phyloP scores from a whole-genome alignment of 1,140 invertebrate species.

The Drosophila repleta region DNA sequence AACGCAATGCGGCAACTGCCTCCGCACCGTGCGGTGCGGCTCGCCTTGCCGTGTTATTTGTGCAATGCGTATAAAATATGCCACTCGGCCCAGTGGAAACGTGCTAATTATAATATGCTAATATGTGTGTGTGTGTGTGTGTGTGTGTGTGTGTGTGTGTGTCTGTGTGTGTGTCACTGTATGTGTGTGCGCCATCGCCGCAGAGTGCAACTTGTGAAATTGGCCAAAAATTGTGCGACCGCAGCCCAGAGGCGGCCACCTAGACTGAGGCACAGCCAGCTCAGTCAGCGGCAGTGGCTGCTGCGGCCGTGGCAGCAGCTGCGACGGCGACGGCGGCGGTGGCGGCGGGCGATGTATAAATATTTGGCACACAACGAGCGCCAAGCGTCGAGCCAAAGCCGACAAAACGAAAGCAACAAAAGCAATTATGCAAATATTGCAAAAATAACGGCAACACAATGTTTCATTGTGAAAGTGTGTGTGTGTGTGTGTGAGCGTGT shows the following conservation, averaged over 20 bases:
- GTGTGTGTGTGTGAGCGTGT: constrained; percentile 11
- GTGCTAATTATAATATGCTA: constrained; percentile 67
- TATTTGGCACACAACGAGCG: constrained; percentile 46
- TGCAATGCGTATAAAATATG: constrained; percentile 58
- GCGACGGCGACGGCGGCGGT: neutral
- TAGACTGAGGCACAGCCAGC: constrained; percentile 12
- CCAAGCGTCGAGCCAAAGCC: constrained; percentile 38
- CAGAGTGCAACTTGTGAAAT: constrained; percentile 60
- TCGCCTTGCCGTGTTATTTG: constrained; percentile 31
- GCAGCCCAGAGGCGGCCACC: constrained; percentile 28
- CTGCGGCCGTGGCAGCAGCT: neutral
- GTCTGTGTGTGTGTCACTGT: neutral
- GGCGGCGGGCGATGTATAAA: constrained; percentile 43
- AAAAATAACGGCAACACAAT: constrained; percentile 60
- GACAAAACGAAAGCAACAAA: constrained; percentile 65
- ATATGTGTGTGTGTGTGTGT: constrained; percentile 31
- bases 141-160: neutral
- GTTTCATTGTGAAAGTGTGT: constrained; percentile 14
- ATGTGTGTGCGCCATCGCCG: constrained; percentile 7
- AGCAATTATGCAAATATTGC: constrained; percentile 71
- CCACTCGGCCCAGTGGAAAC: constrained; percentile 44
- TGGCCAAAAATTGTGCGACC: constrained; percentile 57
- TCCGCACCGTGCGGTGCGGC: constrained; percentile 2
- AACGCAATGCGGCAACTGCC: constrained; percentile 45
- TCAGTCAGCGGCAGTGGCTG: constrained; percentile 5